Evolutionary conservation across 2,113 vertebrate species (phyloP).

Genomic region (Todiramphus chloris): DNA sequence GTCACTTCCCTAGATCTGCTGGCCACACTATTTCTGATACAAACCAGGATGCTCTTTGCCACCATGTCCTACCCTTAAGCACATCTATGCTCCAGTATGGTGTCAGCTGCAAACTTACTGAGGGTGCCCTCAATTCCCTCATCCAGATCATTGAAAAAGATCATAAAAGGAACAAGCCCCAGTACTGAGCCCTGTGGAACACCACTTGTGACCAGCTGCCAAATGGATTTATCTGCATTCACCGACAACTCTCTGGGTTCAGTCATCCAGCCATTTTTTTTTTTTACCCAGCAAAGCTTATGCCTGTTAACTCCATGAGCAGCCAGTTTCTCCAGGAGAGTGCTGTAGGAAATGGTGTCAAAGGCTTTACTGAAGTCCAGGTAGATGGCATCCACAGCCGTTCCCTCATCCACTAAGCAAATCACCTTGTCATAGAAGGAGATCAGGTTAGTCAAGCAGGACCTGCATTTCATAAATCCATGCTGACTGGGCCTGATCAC

Average conservation of each 20-base stretch:
- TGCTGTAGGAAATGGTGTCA: too few species aligned
- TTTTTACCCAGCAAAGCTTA: too few species aligned
- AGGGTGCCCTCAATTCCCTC: rapidly evolving
- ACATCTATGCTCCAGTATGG: background rate
- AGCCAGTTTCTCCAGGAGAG: too few species aligned
- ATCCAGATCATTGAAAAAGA: background rate
- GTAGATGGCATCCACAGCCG: background rate
- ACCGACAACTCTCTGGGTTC: background rate
- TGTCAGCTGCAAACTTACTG: background rate
- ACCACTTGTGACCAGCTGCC: background rate
- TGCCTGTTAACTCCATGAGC: too few species aligned
- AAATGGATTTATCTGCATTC: background rate
- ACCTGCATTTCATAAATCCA: background rate
- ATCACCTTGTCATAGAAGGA: background rate
- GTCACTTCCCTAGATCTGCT: background rate
- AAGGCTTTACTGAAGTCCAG: background rate
- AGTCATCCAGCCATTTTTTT: too few species aligned
- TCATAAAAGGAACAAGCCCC: background rate
- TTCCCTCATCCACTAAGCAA: background rate
- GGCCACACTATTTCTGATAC: too few species aligned
- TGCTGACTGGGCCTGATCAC: background rate
- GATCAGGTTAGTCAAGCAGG: background rate
- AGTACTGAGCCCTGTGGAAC: background rate
- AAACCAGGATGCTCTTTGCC: too few species aligned
- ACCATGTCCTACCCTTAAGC: background rate